A percentile compares a stretch with the other conserved stretches of the same genome.
phyloP scores from a whole-genome alignment of 1,140 invertebrate species.

The Tribolium castaneum region DNA sequence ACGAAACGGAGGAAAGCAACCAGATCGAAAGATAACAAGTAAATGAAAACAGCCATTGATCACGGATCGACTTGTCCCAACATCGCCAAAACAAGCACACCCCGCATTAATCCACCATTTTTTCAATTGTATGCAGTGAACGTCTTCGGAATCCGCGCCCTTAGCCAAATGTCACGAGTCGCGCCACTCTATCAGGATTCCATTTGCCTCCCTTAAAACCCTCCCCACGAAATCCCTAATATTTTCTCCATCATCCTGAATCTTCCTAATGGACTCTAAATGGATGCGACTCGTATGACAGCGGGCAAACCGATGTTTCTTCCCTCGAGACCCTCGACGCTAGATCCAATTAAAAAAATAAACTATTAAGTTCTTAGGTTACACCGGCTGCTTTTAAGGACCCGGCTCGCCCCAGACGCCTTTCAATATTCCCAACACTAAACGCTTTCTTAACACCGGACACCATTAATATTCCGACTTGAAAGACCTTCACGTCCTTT shows the following conservation, averaged over 20 bases:
- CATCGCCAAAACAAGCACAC: background rate
- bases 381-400: slow-evolving; percentile 37
- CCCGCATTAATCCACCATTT: background rate
- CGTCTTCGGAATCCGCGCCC: slow-evolving; percentile 48
- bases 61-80: background rate
- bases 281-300: slow-evolving; percentile 56
- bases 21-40: slow-evolving; percentile 37
- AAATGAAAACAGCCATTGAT: slow-evolving; percentile 38
- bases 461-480: background rate
- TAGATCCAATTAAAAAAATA: slow-evolving; percentile 59
- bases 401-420: background rate
- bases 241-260: slow-evolving; percentile 54
- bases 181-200: slow-evolving; percentile 51
- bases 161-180: slow-evolving; percentile 51
- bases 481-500: background rate
- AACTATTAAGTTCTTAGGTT: slow-evolving; percentile 55
- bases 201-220: slow-evolving; percentile 46
- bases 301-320: slow-evolving; percentile 50
- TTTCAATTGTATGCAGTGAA: slow-evolving; percentile 40
- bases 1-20: slow-evolving; percentile 16
- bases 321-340: slow-evolving; percentile 44
- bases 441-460: background rate
- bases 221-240: slow-evolving; percentile 49
- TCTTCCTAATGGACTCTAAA: slow-evolving; percentile 56
- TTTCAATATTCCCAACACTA: slow-evolving; percentile 3